These are phyloP conservation scores for Onychomys leucogaster DNA, from an alignment of 2,797 vertebrate genomes.

Conservation along the genomic window DNA sequence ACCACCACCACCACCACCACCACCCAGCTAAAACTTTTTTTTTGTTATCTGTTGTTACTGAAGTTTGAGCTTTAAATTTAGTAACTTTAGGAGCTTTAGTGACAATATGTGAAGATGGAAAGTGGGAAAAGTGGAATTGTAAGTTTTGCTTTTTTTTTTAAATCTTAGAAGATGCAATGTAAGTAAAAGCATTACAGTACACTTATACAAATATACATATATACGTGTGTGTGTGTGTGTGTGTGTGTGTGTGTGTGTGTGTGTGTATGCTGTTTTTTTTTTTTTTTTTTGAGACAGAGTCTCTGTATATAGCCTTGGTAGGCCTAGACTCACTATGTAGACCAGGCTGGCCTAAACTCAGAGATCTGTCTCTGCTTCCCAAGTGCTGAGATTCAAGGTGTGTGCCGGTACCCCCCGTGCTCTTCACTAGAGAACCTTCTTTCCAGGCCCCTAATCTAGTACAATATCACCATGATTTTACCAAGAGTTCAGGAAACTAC, in stretches of 20 bases:
- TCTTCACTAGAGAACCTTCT: background rate
- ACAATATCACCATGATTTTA: slow-evolving; percentile 24
- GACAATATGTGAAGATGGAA: background rate
- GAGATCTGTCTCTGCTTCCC: background rate
- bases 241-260: background rate
- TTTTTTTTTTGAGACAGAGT: slow-evolving; percentile 16
- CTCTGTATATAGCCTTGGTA: background rate
- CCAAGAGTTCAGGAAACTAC: background rate
- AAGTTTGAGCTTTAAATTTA: slow-evolving; percentile 35
- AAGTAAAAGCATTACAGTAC: slow-evolving; percentile 1
- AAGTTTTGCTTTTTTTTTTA: slow-evolving; percentile 27
- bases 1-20: background rate
- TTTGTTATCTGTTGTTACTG: background rate
- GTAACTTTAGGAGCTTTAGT: background rate
- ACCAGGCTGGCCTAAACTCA: background rate
- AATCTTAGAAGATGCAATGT: slow-evolving; percentile 12
- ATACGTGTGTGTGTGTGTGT: background rate
- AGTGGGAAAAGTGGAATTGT: background rate
- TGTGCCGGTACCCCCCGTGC: too few species aligned
- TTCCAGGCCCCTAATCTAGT: background rate
- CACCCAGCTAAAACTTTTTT: background rate
- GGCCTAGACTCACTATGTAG: background rate
- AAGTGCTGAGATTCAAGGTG: background rate
- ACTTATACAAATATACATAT: too few species aligned
- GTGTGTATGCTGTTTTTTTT: too few species aligned